Percentiles rank a stretch among this genome's conserved stretches.
Conservation (phyloP, 2,113 vertebrate genomes). For the Canis aureus region DNA sequence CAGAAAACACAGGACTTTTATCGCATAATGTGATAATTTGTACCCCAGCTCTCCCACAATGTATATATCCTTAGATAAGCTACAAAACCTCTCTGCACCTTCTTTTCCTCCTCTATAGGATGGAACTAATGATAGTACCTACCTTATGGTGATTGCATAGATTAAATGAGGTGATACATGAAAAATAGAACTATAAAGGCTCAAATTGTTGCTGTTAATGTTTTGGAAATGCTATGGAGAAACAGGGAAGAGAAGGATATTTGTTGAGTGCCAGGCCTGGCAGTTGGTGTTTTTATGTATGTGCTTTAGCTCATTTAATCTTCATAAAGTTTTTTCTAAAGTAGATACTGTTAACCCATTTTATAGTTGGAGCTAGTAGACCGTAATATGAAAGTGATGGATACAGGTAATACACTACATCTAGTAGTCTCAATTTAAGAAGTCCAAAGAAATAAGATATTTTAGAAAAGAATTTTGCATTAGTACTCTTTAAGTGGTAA, state of each 20-base stretch:
- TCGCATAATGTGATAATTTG: background rate
- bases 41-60: background rate
- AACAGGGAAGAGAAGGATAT: background rate
- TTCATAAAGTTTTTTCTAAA: background rate
- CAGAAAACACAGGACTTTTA: background rate
- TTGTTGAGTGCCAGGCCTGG: background rate
- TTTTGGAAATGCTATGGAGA: background rate
- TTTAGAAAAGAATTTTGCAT: conserved; percentile 8
- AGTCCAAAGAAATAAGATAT: background rate
- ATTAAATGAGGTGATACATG: background rate
- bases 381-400: background rate
- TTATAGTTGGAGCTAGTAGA: background rate
- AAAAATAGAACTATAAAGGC: background rate
- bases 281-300: background rate
- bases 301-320: background rate
- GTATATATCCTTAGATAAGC: background rate
- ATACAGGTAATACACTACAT: background rate
- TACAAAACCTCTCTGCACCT: background rate
- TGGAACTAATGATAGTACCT: background rate
- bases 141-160: background rate
- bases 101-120: background rate
- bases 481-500: background rate
- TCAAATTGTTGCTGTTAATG: background rate
- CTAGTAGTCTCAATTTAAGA: background rate
- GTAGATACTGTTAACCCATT: background rate